phyloP scores from a whole-genome alignment of 2,888 invertebrate genomes.

The Agrotis ipsilon region DNA sequence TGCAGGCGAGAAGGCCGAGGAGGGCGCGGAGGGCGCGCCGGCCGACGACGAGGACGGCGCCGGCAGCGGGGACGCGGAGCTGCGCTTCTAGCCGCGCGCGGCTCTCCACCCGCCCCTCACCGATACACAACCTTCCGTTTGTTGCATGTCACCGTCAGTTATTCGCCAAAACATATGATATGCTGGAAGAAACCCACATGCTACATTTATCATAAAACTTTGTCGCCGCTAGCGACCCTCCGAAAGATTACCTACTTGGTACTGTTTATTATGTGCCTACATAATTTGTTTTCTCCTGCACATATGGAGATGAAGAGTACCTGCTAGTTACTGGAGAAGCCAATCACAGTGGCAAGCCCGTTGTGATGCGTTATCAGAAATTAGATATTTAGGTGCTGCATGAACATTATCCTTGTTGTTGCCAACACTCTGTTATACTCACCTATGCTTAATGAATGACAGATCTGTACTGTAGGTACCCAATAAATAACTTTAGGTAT shows the following conservation, averaged over 20 bases:
- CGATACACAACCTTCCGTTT: background rate
- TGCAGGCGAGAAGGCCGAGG: constrained; percentile 36
- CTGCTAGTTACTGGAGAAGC: background rate
- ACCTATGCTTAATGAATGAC: background rate
- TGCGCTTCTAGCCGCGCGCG: constrained; percentile 66
- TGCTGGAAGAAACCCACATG: constrained; percentile 5
- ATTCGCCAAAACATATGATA: background rate
- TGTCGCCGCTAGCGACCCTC: background rate
- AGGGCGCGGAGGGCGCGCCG: constrained; percentile 89
- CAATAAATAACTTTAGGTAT: background rate
- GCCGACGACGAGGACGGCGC: constrained; percentile 94
- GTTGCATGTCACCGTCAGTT: background rate
- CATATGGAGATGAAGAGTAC: constrained; percentile 2
- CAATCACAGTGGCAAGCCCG: too few relatives aligned
- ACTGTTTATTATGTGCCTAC: background rate
- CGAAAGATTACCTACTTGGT: background rate
- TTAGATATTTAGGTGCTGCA: background rate
- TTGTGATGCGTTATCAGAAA: background rate
- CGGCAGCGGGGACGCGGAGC: constrained; percentile 92
- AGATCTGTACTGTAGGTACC: background rate
- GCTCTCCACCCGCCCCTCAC: background rate
- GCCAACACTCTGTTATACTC: background rate
- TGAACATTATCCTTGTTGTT: background rate
- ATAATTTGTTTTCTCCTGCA: background rate
- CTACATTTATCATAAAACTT: background rate